A percentile compares a stretch with the other conserved stretches of the same genome.
Conservation (phyloP, 2,797 vertebrate genomes). For the Scolopax bukidnonensis region DNA sequence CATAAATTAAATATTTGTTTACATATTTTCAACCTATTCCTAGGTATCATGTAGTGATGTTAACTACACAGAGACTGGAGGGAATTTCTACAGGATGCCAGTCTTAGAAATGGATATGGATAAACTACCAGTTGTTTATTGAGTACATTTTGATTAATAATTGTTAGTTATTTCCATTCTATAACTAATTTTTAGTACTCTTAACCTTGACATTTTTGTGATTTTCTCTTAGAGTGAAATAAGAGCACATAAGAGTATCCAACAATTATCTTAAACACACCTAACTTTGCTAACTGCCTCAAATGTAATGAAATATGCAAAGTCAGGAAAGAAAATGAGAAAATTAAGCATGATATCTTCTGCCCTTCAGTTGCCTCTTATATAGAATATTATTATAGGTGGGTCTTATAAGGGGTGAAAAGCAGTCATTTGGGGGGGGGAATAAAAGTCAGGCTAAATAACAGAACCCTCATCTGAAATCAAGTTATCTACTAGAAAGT, state of each 20-base stretch:
- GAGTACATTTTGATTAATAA: background rate
- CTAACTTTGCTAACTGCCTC: background rate
- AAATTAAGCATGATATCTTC: background rate
- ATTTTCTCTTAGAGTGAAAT: background rate
- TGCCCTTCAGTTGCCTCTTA: background rate
- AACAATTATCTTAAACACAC: background rate
- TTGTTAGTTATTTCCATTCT: background rate
- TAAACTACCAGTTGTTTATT: background rate
- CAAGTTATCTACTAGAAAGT: background rate
- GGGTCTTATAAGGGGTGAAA: background rate
- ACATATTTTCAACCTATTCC: background rate
- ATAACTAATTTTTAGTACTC: background rate
- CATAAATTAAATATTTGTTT: background rate
- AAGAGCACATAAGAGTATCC: background rate
- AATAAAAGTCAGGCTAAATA: background rate
- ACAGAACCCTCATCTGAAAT: background rate
- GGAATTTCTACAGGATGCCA: background rate
- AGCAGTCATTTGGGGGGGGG: background rate
- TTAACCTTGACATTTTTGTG: background rate
- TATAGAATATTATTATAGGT: background rate
- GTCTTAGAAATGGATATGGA: background rate
- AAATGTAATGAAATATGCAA: background rate
- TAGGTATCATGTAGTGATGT: background rate
- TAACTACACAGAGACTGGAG: background rate
- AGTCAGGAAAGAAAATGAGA: background rate